Conservation (phyloP, 2,888 invertebrate species). For the Drosophila mimetica region DNA sequence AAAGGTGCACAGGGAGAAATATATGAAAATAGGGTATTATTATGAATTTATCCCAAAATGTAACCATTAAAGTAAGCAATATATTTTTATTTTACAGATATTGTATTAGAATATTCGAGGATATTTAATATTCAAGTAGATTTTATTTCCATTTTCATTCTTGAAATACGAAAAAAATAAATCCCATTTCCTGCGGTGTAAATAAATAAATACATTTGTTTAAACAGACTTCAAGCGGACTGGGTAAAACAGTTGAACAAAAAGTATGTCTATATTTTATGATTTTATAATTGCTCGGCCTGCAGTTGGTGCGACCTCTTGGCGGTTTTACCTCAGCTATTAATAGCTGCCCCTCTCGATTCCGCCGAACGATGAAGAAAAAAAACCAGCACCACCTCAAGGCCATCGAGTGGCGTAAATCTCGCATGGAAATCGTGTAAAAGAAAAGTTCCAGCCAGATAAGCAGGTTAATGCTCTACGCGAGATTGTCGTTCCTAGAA, state of each 20-base stretch:
- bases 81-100: too few species aligned
- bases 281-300: constrained; percentile 54
- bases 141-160: too few species aligned
- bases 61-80: too few species aligned
- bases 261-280: constrained; percentile 54
- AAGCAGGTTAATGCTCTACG: constrained; percentile 44
- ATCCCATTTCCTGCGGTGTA: constrained; percentile 1
- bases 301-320: constrained; percentile 50
- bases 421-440: constrained; percentile 50
- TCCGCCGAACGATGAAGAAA: constrained; percentile 34
- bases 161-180: background rate
- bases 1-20: constrained; percentile 6
- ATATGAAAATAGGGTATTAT: background rate
- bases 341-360: constrained; percentile 49
- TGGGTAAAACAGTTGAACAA: constrained; percentile 59
- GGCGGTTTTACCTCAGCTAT: constrained; percentile 57
- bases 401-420: constrained; percentile 69
- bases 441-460: constrained; percentile 45
- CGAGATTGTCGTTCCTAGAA: constrained; percentile 18
- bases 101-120: background rate
- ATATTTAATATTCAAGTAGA: background rate
- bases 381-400: constrained; percentile 57
- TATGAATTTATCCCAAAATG: too few species aligned
- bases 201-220: constrained; percentile 10
- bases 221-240: constrained; percentile 54